Evolutionary conservation across 2,113 vertebrate genomes (phyloP).

Genomic region (pig (Sus scrofa)): DNA sequence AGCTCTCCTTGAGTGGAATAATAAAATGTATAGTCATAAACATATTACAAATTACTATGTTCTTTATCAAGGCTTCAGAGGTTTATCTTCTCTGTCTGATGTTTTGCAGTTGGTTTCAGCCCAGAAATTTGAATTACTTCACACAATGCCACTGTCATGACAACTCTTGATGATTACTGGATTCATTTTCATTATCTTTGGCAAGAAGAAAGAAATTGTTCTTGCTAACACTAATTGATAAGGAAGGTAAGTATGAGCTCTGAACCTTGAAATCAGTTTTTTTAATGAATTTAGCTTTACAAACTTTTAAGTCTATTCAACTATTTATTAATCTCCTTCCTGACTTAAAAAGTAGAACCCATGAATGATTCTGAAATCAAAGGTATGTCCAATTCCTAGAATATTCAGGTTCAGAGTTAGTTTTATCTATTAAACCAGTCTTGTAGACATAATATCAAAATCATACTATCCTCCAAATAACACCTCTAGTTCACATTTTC

Average conservation of each 20-base stretch:
- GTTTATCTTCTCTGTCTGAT: constrained; percentile 46
- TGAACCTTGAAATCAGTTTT: constrained; percentile 54
- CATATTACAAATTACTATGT: constrained; percentile 54
- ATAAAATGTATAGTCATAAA: constrained; percentile 69
- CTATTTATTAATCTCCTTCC: constrained; percentile 22
- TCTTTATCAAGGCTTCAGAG: constrained; percentile 55
- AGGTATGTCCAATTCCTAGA: constrained; percentile 43
- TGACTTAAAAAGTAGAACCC: constrained; percentile 60
- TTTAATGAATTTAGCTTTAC: constrained; percentile 44
- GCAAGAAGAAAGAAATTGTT: constrained; percentile 50
- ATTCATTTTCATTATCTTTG: constrained; percentile 58
- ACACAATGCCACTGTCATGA: not conserved
- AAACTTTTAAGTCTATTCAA: constrained; percentile 50
- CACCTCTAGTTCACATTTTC: constrained; percentile 13
- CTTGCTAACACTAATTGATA: constrained; percentile 58
- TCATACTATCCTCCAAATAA: not conserved
- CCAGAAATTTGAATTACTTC: constrained; percentile 70
- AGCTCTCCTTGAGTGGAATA: constrained; percentile 53
- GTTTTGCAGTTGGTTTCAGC: constrained; percentile 56
- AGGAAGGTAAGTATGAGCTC: constrained; percentile 55
- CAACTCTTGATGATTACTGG: constrained; percentile 11
- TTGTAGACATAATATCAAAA: constrained; percentile 45
- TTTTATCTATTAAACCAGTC: constrained; percentile 50
- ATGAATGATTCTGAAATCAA: constrained; percentile 60
- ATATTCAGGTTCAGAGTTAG: constrained; percentile 22